Evolutionary conservation across 2,797 vertebrate genomes (phyloP).

Genomic region (Xiphophorus birchmanni): DNA sequence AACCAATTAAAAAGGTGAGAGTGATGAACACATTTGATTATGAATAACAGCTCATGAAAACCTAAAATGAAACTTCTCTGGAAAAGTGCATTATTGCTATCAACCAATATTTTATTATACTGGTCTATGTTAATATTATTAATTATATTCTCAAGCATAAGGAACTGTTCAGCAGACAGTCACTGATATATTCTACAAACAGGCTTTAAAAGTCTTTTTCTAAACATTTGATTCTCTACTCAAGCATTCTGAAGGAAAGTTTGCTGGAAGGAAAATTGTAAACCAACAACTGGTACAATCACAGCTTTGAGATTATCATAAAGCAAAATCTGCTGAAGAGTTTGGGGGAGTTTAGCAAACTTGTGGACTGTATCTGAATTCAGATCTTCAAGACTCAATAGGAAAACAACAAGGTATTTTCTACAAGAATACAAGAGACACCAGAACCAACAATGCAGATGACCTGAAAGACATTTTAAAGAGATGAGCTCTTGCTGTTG

Average conservation of each 20-base stretch:
- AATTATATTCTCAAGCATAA: not conserved
- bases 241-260: not conserved
- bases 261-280: not conserved
- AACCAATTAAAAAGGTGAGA: not conserved
- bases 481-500: not conserved
- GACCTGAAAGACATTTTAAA: not conserved
- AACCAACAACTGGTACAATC: not conserved
- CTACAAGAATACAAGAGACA: not conserved
- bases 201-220: not conserved
- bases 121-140: not conserved
- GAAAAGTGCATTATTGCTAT: not conserved
- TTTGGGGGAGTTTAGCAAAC: not conserved
- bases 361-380: not conserved
- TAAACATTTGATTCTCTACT: not conserved
- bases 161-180: not conserved
- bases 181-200: not conserved
- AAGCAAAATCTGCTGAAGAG: not conserved
- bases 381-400: not conserved
- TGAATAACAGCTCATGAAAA: not conserved
- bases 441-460: not conserved
- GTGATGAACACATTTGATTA: not conserved
- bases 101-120: not conserved
- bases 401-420: not conserved
- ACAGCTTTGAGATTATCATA: not conserved
- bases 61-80: not conserved